Evolutionary conservation across 2,113 vertebrate species (phyloP), one percentile per base, ranked within the genome.

Genomic region (Coptodon rendalli): DNA sequence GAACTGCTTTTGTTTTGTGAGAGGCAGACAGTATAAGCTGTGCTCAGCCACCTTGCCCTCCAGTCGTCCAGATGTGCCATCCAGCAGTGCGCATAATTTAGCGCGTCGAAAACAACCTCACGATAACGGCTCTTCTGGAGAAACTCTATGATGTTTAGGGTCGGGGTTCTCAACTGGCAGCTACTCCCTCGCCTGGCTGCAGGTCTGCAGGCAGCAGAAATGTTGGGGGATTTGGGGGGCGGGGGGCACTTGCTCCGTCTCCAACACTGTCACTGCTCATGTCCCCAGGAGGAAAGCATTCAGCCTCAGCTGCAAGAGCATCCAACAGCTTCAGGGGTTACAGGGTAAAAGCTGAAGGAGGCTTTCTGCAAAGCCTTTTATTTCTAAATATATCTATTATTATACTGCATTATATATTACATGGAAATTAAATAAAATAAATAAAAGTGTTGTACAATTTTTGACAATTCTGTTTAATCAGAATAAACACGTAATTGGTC

Each of bases 51-150:
- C 87, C 85, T 85, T 83, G 91, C 91, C 94, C 93, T 86, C 66
- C 83, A 87, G 95, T 89, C 80, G 48, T 93, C 91, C 95, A 96
- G 93, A 95, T 95, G 95, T 94, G 94, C 87, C 89, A 92, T 89
- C 88, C 91, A 93, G 91, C 90, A 9, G 82, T 73, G 92, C 43
- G 71, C 86, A 91, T 93, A 91, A 92, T 94, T 86, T 52, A 89
- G 61, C 17, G 82, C 57, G 83, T 81, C 63, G 61, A 87, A 90
- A 93, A 87, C 89, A 87, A 86, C 66, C 27, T 61, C 80, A 7
- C 27, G 52, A 53, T 82, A 53, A 81, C 36, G 59, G 29, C 53
- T 87, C 40, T 90, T 87, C 53, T 52, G 73, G 31, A 79, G 66
- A 63, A 83, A 83, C 68, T 6, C 24, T 19, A 52, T 12, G 83